Conservation (phyloP, 2,888 invertebrate species). For the Tetranychus truncatus region DNA sequence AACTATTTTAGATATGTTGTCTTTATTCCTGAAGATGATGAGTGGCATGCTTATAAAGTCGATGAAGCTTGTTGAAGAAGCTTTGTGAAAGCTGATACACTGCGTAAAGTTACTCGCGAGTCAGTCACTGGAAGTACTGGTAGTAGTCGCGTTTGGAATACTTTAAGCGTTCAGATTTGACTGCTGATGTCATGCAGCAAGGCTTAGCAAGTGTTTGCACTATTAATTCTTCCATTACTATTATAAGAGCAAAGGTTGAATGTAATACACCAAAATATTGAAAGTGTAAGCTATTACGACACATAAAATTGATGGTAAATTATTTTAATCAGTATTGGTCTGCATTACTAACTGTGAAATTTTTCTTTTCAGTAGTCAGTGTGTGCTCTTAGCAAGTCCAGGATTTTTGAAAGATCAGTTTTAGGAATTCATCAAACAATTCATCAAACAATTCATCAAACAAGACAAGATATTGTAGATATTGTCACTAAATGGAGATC, state of each 20-base stretch:
- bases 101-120: slow-evolving; percentile 78
- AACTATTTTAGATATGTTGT: slow-evolving; percentile 46
- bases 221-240: slow-evolving; percentile 87
- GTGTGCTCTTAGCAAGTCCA: slow-evolving; percentile 83
- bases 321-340: neutral
- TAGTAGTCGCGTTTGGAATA: slow-evolving; percentile 72
- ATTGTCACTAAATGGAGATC: no score
- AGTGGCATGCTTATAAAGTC: slow-evolving; percentile 98
- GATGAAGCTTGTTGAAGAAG: slow-evolving; percentile 61
- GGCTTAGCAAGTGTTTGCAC: slow-evolving; percentile 76
- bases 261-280: slow-evolving; percentile 78
- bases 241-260: slow-evolving; percentile 88
- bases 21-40: slow-evolving; percentile 81
- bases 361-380: slow-evolving; percentile 50
- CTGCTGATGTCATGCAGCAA: slow-evolving; percentile 86
- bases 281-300: slow-evolving; percentile 72
- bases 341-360: neutral
- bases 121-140: slow-evolving; percentile 84
- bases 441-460: slow-evolving; percentile 72
- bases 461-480: slow-evolving; percentile 44
- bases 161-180: slow-evolving; percentile 78
- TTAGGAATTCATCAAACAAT: slow-evolving; percentile 76
- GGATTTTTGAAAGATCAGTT: slow-evolving; percentile 97
- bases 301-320: slow-evolving; percentile 56
- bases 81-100: slow-evolving; percentile 64